Evolutionary conservation across 2,888 invertebrate species (phyloP).

Genomic region (Lordiphosa andalusiaca): DNA sequence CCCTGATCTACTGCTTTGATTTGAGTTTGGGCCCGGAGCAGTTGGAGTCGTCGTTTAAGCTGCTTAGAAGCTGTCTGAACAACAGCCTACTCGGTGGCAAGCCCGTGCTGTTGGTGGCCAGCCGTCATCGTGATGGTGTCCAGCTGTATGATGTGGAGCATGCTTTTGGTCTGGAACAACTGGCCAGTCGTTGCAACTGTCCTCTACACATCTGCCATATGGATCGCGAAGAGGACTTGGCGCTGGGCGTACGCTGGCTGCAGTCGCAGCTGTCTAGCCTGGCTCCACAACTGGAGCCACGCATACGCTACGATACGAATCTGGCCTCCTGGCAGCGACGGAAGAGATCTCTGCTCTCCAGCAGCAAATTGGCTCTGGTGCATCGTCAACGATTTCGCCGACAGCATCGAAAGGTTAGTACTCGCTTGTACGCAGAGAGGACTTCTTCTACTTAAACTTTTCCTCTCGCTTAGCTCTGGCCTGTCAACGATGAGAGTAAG

Average conservation of each 20-base stretch:
- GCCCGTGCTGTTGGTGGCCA: slow-evolving; percentile 73
- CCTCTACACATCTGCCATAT: slow-evolving; percentile 59
- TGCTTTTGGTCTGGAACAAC: slow-evolving; percentile 64
- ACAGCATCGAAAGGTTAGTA: slow-evolving; percentile 40
- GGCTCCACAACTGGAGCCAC: slow-evolving; percentile 43
- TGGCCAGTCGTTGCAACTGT: slow-evolving; percentile 59
- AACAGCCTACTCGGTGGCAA: slow-evolving; percentile 71
- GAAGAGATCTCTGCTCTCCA: slow-evolving; percentile 46
- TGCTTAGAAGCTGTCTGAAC: slow-evolving; percentile 55
- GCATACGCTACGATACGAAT: slow-evolving; percentile 69
- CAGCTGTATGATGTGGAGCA: slow-evolving; percentile 78
- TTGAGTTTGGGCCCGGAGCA: slow-evolving; percentile 53
- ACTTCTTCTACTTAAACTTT: too few relatives aligned
- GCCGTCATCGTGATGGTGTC: slow-evolving; percentile 63
- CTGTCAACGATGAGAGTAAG: slow-evolving; percentile 11
- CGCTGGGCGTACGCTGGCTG: slow-evolving; percentile 51
- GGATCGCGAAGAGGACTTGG: slow-evolving; percentile 27
- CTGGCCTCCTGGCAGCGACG: slow-evolving; percentile 69
- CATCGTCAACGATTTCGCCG: slow-evolving; percentile 63
- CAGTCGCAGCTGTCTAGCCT: slow-evolving; percentile 45
- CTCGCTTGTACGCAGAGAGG: too few relatives aligned
- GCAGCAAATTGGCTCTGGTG: slow-evolving; percentile 51
- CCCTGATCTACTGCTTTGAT: slow-evolving; percentile 75
- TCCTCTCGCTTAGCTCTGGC: slow-evolving; percentile 47
- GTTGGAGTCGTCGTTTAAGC: slow-evolving; percentile 53